Evolutionary conservation across 53 echinoderm and acorn worm species (phyloP).

Genomic region (Glandiceps talaboti): DNA sequence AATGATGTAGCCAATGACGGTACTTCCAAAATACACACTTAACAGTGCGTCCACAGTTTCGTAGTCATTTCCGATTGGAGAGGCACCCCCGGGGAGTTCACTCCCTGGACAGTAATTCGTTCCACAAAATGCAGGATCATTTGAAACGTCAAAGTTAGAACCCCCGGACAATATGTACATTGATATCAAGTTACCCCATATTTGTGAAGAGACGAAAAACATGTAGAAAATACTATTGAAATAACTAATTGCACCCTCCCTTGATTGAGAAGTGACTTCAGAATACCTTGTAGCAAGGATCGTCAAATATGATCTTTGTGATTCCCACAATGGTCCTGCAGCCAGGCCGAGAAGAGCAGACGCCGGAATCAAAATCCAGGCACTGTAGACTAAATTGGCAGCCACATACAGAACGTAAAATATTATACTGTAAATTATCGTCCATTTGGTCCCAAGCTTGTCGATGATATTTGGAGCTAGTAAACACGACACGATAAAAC

Average conservation of each 20-base stretch:
- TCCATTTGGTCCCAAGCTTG: not conserved
- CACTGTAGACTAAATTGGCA: not conserved
- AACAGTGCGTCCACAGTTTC: not conserved
- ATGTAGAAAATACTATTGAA: not conserved
- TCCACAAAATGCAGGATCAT: slow-evolving; percentile 6
- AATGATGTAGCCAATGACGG: not conserved
- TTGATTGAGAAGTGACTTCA: not conserved
- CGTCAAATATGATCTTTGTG: not conserved
- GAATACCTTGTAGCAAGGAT: not conserved
- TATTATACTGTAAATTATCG: not conserved
- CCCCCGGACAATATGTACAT: not conserved
- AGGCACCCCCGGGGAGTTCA: not conserved
- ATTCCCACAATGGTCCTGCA: not conserved
- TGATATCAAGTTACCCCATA: not conserved
- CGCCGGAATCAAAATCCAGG: not conserved
- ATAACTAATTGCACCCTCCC: not conserved
- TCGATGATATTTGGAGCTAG: not conserved
- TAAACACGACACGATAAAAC: not conserved
- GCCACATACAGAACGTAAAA: not conserved
- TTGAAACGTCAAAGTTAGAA: not conserved
- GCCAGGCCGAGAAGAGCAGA: not conserved
- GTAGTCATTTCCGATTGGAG: not conserved
- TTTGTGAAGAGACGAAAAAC: not conserved
- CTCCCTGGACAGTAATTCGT: not conserved
- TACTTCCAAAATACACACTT: not conserved